Evolutionary conservation across 2,113 vertebrate species (phyloP).

Genomic region (Lamprologus lemairii): DNA sequence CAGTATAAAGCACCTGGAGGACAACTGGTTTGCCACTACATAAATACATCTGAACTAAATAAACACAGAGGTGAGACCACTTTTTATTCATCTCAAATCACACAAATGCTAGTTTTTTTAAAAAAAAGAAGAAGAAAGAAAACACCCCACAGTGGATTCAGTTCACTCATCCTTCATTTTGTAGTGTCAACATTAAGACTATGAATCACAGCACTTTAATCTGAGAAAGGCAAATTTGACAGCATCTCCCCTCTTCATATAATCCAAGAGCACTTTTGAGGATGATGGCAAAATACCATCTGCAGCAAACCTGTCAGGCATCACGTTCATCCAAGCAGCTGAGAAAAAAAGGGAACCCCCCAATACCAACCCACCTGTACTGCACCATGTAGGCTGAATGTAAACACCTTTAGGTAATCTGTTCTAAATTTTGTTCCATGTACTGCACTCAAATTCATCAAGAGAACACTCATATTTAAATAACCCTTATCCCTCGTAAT

Average conservation of each 20-base stretch:
- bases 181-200: not conserved
- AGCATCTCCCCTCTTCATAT: not conserved
- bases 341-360: not conserved
- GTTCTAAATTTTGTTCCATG: not conserved
- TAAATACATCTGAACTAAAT: not conserved
- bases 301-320: not conserved
- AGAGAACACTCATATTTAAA: not conserved
- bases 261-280: not conserved
- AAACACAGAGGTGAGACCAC: not conserved
- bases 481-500: not conserved
- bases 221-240: not conserved
- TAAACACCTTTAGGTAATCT: not conserved
- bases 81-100: not conserved
- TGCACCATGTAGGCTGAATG: not conserved
- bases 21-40: not conserved
- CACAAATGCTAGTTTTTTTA: not conserved
- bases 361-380: not conserved
- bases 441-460: not conserved
- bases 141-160: not conserved
- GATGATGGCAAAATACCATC: not conserved
- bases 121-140: rapidly evolving
- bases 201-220: not conserved
- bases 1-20: not conserved
- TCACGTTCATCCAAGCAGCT: not conserved
- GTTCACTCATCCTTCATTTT: constrained; percentile 14